Conservation (phyloP, 2,113 vertebrate genomes). For the Eulemur macaco region DNA sequence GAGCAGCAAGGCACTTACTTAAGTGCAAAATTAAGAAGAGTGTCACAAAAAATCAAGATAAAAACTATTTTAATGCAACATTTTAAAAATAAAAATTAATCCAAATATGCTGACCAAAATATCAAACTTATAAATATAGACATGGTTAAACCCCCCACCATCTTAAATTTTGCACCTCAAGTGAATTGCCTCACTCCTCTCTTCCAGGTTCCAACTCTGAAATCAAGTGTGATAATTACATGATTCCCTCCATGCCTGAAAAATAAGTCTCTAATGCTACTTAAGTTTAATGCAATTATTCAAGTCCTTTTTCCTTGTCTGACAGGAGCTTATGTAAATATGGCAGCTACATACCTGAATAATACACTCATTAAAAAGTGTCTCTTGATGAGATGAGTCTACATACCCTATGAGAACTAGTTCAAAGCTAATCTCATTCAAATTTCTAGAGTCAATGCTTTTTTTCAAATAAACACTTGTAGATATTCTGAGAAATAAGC, state of each 20-base stretch:
- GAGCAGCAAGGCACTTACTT: not conserved
- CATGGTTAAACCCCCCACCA: not conserved
- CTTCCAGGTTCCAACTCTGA: not conserved
- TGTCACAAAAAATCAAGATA: not conserved
- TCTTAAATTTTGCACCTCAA: not conserved
- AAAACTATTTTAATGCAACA: not conserved
- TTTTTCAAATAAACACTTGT: not conserved
- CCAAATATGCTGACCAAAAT: not conserved
- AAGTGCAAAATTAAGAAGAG: not conserved
- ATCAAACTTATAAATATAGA: not conserved
- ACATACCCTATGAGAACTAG: not conserved
- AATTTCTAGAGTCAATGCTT: not conserved
- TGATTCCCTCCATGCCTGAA: not conserved
- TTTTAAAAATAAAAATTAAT: not conserved
- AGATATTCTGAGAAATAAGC: not conserved
- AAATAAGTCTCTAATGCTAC: not conserved
- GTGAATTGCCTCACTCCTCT: not conserved
- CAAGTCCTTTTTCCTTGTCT: not conserved
- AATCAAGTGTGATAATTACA: not conserved
- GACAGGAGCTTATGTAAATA: not conserved
- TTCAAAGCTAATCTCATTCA: not conserved
- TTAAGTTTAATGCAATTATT: not conserved
- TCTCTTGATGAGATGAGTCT: conserved; percentile 1
- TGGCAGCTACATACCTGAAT: not conserved
- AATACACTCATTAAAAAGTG: not conserved